Evolutionary conservation across 1,140 invertebrate species (phyloP).

Genomic region (Arctopsyche grandis): DNA sequence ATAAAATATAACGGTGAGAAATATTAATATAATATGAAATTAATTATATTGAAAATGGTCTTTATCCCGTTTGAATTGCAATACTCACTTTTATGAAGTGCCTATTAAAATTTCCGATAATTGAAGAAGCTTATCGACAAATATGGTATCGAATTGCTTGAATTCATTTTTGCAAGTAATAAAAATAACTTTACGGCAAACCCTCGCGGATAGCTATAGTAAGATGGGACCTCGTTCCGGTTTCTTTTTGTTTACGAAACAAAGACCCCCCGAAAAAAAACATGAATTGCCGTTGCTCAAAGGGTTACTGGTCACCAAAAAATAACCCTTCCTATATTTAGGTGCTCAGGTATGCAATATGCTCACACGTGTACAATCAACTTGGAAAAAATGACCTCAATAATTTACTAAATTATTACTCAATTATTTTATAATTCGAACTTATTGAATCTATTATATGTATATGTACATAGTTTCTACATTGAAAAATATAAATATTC

Average conservation of each 20-base stretch:
- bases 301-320: slow-evolving; percentile 43
- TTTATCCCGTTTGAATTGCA: too few species aligned
- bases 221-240: slow-evolving; percentile 41
- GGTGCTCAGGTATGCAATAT: neutral
- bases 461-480: too few species aligned
- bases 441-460: neutral
- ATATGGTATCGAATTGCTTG: too few species aligned
- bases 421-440: neutral
- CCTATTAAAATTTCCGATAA: too few species aligned
- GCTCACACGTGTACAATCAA: slow-evolving; percentile 8
- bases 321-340: slow-evolving; percentile 40
- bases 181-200: neutral
- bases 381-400: neutral
- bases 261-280: slow-evolving; percentile 32
- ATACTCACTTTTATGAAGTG: too few species aligned
- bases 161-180: too few species aligned
- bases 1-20: neutral
- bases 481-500: too few species aligned
- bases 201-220: slow-evolving; percentile 24
- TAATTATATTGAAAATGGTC: too few species aligned
- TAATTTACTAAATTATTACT: neutral
- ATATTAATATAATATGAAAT: too few species aligned
- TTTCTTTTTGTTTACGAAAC: slow-evolving; percentile 39
- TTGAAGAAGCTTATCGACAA: too few species aligned
- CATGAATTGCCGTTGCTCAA: slow-evolving; percentile 36